Conservation (phyloP, 2,797 vertebrate genomes). For the Bradypus variegatus region DNA sequence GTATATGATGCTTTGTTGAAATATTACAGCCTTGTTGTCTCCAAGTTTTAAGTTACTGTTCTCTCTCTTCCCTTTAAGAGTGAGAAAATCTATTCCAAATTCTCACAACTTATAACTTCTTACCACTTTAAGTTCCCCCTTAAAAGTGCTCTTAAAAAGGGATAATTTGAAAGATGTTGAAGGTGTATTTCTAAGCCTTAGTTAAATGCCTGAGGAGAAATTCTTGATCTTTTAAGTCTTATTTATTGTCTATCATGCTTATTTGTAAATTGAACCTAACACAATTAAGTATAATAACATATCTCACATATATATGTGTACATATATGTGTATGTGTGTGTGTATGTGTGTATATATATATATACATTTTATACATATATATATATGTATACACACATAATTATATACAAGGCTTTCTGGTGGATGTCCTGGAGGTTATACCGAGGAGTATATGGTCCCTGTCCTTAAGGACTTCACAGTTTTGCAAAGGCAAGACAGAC, state of each 20-base stretch:
- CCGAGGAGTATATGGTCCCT: not conserved
- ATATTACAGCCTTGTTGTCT: not conserved
- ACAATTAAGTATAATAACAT: not conserved
- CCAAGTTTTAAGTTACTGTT: not conserved
- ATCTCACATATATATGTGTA: not conserved
- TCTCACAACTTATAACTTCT: not conserved
- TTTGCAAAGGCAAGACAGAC: not conserved
- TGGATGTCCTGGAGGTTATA: not conserved
- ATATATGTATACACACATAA: no score
- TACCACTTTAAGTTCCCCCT: not conserved
- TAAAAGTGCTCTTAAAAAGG: not conserved
- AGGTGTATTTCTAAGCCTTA: slow-evolving; percentile 23
- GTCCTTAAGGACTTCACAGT: not conserved
- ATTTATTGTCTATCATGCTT: not conserved
- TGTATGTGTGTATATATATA: no score
- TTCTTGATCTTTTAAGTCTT: not conserved
- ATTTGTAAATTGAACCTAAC: slow-evolving; percentile 10
- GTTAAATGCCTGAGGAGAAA: not conserved
- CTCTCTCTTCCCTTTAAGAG: not conserved
- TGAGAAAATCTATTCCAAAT: not conserved
- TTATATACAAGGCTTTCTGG: not conserved
- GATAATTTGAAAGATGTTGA: not conserved
- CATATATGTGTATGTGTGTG: no score
- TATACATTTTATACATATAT: no score
- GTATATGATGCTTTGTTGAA: not conserved